Evolutionary conservation across 2,797 vertebrate species (phyloP).

Genomic region (Centropyge bicolor): DNA sequence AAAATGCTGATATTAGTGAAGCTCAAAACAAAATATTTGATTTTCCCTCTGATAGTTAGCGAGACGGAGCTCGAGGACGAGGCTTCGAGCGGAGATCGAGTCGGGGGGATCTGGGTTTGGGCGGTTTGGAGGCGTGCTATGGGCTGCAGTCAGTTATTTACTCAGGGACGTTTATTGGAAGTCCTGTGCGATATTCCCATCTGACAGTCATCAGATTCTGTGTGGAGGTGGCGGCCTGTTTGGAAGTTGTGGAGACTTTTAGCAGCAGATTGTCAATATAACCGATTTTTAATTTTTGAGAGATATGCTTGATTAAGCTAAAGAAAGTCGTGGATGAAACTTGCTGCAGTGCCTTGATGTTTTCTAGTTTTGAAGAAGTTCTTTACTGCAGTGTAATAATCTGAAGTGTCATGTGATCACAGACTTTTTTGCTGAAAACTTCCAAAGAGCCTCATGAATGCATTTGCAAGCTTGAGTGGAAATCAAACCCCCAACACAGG

Average conservation of each 20-base stretch:
- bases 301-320: slow-evolving; percentile 23
- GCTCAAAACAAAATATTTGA: slow-evolving; percentile 98
- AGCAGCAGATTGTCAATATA: slow-evolving; percentile 30
- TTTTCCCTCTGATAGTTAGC: slow-evolving; percentile 91
- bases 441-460: slow-evolving; percentile 1
- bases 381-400: slow-evolving; percentile 4
- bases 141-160: slow-evolving; percentile 88
- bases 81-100: slow-evolving; percentile 45
- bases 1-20: slow-evolving; percentile 97
- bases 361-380: slow-evolving; percentile 7
- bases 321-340: not conserved
- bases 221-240: slow-evolving; percentile 88
- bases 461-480: not conserved
- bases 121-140: slow-evolving; percentile 1
- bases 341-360: not conserved
- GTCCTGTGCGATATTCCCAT: slow-evolving; percentile 86
- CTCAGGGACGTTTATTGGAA: slow-evolving; percentile 89
- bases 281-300: slow-evolving; percentile 15
- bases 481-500: not conserved
- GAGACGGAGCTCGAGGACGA: slow-evolving; percentile 85
- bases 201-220: slow-evolving; percentile 89
- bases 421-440: not conserved
- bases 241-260: slow-evolving; percentile 81
- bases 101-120: slow-evolving; percentile 14
- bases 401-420: not conserved